Evolutionary conservation across 2,113 vertebrate species (phyloP).

Genomic region (Noctilio leporinus): DNA sequence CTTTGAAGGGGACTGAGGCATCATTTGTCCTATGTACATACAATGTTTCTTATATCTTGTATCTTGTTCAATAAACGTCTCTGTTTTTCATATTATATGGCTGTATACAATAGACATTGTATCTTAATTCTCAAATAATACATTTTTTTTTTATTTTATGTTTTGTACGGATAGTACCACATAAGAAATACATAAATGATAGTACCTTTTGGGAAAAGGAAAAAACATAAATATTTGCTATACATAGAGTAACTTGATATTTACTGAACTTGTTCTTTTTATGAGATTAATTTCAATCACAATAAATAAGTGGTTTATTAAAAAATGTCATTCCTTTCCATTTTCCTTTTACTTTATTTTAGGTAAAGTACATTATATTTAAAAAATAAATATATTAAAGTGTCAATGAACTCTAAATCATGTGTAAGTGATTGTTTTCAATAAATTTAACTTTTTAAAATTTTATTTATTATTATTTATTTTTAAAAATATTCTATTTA

Average conservation of each 20-base stretch:
- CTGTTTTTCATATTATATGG: too few species aligned
- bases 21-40: too few species aligned
- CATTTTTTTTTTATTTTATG: background rate
- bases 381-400: background rate
- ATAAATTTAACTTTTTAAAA: conserved; percentile 25
- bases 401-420: background rate
- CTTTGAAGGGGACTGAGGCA: too few species aligned
- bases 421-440: background rate
- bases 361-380: background rate
- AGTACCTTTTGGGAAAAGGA: background rate
- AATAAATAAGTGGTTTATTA: background rate
- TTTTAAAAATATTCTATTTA: too few species aligned
- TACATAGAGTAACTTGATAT: background rate
- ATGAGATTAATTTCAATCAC: background rate
- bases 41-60: too few species aligned
- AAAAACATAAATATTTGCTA: background rate
- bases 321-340: background rate
- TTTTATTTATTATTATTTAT: too few species aligned
- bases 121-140: background rate
- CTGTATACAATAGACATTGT: too few species aligned
- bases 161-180: background rate
- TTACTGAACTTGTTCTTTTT: background rate
- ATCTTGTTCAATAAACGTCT: too few species aligned
- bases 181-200: background rate
- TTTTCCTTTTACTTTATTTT: background rate